phyloP scores from a whole-genome alignment of 2,888 invertebrate genomes.

The Drosophila falleni region DNA sequence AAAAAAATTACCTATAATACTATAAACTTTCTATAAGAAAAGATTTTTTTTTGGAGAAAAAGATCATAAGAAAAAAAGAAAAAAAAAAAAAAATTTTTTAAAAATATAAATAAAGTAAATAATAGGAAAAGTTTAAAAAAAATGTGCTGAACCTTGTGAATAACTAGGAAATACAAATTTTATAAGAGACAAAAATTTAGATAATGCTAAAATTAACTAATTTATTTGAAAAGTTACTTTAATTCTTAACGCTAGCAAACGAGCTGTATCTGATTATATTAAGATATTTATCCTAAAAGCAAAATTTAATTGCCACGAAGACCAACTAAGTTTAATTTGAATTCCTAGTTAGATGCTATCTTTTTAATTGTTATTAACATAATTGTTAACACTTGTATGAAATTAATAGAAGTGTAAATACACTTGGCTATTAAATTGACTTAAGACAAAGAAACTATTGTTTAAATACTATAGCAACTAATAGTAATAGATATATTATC shows the following conservation, averaged over 20 bases:
- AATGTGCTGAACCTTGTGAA: no score
- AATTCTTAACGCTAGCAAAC: background rate
- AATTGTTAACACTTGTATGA: constrained; percentile 13
- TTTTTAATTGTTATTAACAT: constrained; percentile 10
- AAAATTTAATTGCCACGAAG: background rate
- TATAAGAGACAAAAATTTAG: background rate
- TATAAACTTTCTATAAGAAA: no score
- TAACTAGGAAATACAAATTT: no score
- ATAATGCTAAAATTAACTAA: background rate
- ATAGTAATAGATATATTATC: background rate
- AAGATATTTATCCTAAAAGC: background rate
- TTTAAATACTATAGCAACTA: background rate
- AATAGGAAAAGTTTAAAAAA: no score
- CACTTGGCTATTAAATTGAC: background rate
- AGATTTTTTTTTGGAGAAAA: no score
- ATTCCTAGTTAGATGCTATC: constrained; percentile 14
- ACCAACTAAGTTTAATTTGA: constrained; percentile 4
- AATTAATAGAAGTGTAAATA: constrained; percentile 5
- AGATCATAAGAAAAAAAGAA: no score
- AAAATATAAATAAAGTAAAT: no score
- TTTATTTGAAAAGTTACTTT: background rate
- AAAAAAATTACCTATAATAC: no score
- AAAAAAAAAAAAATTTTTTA: no score
- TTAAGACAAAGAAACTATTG: background rate
- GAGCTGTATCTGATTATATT: background rate